Percentiles rank a stretch among this genome's conserved stretches.
phyloP scores from a whole-genome alignment of 1,140 invertebrate genomes.

The Cecropterus lyciades region DNA sequence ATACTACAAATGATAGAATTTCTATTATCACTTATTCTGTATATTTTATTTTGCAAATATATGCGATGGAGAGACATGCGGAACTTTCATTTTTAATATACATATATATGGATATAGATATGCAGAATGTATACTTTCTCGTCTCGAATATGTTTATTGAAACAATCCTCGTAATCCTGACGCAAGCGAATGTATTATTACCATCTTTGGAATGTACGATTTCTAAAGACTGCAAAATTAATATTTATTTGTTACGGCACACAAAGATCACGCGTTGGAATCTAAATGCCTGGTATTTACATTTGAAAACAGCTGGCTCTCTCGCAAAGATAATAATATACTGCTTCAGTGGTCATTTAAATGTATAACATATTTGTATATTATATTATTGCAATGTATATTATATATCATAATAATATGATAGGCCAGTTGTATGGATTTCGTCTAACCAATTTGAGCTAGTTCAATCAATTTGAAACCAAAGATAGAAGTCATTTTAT shows the following conservation, averaged over 20 bases:
- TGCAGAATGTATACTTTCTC: not conserved
- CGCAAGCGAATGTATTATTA: not conserved
- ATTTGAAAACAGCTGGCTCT: slow-evolving; percentile 13
- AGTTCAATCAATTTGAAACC: too few species aligned
- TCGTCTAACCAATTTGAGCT: too few species aligned
- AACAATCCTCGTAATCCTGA: not conserved
- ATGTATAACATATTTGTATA: not conserved
- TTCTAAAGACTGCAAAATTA: slow-evolving; percentile 25
- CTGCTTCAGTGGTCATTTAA: not conserved
- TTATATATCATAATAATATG: too few species aligned
- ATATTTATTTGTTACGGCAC: slow-evolving; percentile 16
- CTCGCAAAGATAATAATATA: slow-evolving; percentile 12
- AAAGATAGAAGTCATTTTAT: too few species aligned
- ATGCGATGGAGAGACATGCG: too few species aligned
- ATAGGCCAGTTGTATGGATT: too few species aligned
- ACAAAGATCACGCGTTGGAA: slow-evolving; percentile 22
- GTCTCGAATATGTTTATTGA: not conserved
- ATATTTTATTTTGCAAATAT: too few species aligned
- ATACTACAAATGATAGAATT: too few species aligned
- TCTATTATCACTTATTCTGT: not conserved
- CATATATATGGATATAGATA: too few species aligned
- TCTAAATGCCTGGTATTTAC: slow-evolving; percentile 30
- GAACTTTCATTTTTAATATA: too few species aligned
- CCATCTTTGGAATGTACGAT: slow-evolving; percentile 16
- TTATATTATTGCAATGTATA: too few species aligned